Evolutionary conservation across 2,888 invertebrate species (phyloP).

Genomic region (Emesis furor): DNA sequence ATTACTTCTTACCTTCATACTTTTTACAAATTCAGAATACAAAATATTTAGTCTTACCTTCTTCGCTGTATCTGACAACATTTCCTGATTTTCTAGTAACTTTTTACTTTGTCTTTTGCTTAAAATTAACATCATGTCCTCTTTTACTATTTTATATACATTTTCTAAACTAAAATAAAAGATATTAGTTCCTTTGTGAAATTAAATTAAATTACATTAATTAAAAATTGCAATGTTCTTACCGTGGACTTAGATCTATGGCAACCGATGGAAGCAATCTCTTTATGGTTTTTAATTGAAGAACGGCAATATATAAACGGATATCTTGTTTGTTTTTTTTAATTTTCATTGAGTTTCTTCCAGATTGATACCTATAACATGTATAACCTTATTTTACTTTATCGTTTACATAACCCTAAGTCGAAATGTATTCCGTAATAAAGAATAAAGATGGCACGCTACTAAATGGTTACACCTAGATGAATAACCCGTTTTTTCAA

Average conservation of each 20-base stretch:
- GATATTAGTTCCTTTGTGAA: neutral
- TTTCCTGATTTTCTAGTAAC: constrained; percentile 68
- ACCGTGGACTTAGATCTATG: constrained; percentile 81
- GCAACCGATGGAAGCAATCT: constrained; percentile 78
- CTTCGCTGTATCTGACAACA: constrained; percentile 80
- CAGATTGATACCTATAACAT: neutral
- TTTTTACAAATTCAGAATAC: no score
- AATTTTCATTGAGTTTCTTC: neutral
- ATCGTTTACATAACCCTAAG: no score
- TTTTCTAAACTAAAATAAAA: constrained; percentile 79
- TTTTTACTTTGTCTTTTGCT: constrained; percentile 58
- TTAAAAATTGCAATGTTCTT: constrained; percentile 62
- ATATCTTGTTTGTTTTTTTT: neutral
- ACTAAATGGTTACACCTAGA: no score
- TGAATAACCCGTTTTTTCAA: no score
- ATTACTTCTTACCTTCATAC: no score
- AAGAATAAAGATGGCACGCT: no score
- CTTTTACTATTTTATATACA: constrained; percentile 78
- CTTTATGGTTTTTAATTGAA: constrained; percentile 76
- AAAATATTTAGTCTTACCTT: constrained; percentile 77
- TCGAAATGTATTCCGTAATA: no score
- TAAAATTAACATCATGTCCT: constrained; percentile 79
- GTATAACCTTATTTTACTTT: no score
- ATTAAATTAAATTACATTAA: neutral
- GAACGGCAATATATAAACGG: neutral